These are phyloP conservation scores for Hipparchia sbordonii DNA, from an alignment of 2,888 invertebrate species.

Conservation along the genomic window DNA sequence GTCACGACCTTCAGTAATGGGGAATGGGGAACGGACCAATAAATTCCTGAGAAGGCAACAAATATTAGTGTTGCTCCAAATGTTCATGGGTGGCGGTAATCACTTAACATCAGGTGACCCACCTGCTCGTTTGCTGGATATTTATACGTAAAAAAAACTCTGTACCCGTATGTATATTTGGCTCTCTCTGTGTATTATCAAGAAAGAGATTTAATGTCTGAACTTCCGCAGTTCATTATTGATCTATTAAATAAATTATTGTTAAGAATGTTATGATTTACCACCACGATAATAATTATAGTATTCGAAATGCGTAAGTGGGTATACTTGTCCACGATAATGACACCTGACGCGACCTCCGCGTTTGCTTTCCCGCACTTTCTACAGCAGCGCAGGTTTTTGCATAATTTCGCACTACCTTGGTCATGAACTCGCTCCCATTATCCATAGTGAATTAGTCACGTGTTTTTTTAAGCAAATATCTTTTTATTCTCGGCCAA, in stretches of 20 bases:
- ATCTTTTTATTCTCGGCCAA: too few species aligned
- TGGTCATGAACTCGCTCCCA: conserved; percentile 19
- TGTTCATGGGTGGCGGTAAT: too few species aligned
- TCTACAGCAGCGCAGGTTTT: conserved; percentile 38
- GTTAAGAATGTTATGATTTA: not conserved
- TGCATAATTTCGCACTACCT: conserved; percentile 33
- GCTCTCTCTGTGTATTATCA: too few species aligned
- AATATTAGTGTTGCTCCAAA: too few species aligned
- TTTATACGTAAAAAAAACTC: too few species aligned
- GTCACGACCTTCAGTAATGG: too few species aligned
- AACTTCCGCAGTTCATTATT: not conserved
- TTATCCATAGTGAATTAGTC: not conserved
- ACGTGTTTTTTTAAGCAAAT: not conserved
- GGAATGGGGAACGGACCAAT: too few species aligned
- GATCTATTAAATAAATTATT: not conserved
- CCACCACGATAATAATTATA: conserved; percentile 18
- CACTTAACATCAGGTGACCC: too few species aligned
- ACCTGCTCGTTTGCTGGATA: too few species aligned
- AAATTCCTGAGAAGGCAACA: too few species aligned
- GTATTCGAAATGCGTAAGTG: conserved; percentile 28
- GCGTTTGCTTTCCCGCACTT: conserved; percentile 42
- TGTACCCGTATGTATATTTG: too few species aligned
- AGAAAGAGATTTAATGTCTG: not conserved
- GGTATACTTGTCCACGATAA: conserved; percentile 28
- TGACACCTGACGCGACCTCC: conserved; percentile 38